Conservation (phyloP, 37 sponge, comb jelly and placozoan species). For the Dysidea cf. avara region DNA sequence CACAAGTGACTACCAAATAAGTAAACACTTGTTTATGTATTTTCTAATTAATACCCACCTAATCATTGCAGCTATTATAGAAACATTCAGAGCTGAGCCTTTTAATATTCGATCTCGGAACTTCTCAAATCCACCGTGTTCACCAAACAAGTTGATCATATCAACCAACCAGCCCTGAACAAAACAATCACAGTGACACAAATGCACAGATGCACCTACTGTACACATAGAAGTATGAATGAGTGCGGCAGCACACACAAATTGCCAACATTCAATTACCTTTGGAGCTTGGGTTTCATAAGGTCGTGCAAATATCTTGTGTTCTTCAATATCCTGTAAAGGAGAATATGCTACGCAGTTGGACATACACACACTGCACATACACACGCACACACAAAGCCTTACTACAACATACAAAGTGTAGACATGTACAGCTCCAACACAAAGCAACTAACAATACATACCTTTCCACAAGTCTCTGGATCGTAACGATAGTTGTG, state of each 20-base stretch:
- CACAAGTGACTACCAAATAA: too few species aligned
- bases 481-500: conserved; percentile 33
- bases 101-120: conserved; percentile 62
- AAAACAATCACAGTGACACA: not conserved
- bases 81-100: conserved; percentile 61
- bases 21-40: too few species aligned
- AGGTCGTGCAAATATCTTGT: conserved; percentile 27
- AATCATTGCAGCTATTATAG: conserved; percentile 76
- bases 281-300: conserved; percentile 31
- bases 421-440: not conserved
- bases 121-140: conserved; percentile 69
- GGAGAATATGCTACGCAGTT: not conserved
- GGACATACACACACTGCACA: not conserved
- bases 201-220: not conserved
- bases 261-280: conserved; percentile 23
- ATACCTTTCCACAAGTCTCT: conserved; percentile 36
- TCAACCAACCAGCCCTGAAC: conserved; percentile 88
- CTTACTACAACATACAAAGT: too few species aligned
- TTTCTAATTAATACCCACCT: conserved; percentile 41
- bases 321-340: conserved; percentile 10
- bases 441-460: conserved; percentile 3
- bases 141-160: conserved; percentile 89
- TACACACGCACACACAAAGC: too few species aligned
- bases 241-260: not conserved
- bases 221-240: not conserved